These are phyloP conservation scores for Ceriagrion tenellum DNA, from an alignment of 2,888 invertebrate genomes.

Conservation along the genomic window DNA sequence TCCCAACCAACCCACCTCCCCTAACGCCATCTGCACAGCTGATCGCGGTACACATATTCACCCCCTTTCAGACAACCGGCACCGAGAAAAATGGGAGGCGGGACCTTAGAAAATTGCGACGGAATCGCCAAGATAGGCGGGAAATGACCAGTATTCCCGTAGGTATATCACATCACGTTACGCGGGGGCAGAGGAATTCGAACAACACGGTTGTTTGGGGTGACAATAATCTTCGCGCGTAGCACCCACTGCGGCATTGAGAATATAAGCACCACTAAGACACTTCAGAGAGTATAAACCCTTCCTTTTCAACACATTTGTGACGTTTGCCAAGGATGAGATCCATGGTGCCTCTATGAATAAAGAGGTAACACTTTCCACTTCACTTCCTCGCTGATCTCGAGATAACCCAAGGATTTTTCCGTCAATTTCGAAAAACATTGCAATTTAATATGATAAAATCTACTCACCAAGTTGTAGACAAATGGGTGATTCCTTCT, in stretches of 20 bases:
- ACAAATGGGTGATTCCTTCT: neutral
- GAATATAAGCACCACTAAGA: neutral
- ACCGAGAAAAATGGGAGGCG: conserved; percentile 62
- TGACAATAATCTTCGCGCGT: neutral
- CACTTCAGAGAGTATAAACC: neutral
- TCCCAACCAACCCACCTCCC: conserved; percentile 62
- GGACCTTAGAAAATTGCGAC: conserved; percentile 57
- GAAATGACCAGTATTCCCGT: neutral
- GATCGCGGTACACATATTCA: conserved; percentile 64
- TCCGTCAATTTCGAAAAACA: neutral
- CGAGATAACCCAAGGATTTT: neutral
- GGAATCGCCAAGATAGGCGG: neutral
- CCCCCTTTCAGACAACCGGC: conserved; percentile 57
- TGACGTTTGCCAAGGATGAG: neutral
- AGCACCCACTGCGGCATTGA: neutral
- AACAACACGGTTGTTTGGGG: neutral
- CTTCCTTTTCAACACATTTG: neutral
- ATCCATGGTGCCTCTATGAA: neutral
- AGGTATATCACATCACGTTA: neutral
- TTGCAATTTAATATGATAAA: neutral
- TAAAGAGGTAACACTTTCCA: neutral
- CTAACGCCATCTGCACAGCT: conserved; percentile 68
- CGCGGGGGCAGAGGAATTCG: neutral
- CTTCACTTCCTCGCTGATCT: neutral
- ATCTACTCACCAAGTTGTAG: conserved; percentile 46